Percentiles rank a stretch among this genome's conserved stretches.
Conservation (phyloP, 2,888 invertebrate genomes). For the Endotricha flammealis region DNA sequence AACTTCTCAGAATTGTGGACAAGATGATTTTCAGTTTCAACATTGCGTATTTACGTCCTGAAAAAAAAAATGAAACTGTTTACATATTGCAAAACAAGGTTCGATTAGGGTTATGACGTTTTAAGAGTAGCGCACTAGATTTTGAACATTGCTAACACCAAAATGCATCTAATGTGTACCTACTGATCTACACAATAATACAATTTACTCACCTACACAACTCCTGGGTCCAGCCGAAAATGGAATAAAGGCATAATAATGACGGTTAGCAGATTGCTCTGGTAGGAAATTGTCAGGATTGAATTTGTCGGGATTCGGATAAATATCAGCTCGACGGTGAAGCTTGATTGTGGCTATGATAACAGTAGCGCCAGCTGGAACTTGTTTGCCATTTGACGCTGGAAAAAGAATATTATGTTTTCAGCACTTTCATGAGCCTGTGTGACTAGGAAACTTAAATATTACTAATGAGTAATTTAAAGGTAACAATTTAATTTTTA, state of each 20-base stretch:
- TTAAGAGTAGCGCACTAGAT: no score
- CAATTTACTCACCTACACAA: constrained; percentile 81
- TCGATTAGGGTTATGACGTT: no score
- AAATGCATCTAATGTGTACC: no score
- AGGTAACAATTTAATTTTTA: neutral
- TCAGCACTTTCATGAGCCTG: no score
- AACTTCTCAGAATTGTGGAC: constrained; percentile 85
- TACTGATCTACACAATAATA: no score
- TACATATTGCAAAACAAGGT: no score
- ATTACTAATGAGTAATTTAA: neutral
- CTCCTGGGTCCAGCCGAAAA: constrained; percentile 91
- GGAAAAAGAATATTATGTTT: constrained; percentile 14
- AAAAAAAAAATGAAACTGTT: constrained; percentile 23
- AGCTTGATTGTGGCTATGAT: constrained; percentile 81
- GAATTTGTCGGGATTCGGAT: constrained; percentile 86
- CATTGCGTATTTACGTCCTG: constrained; percentile 89
- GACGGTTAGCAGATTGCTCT: constrained; percentile 85
- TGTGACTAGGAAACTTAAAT: no score
- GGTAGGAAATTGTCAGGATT: constrained; percentile 92
- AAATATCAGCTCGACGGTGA: constrained; percentile 84
- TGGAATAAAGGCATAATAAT: constrained; percentile 89
- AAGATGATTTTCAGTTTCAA: constrained; percentile 87
- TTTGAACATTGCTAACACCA: no score
- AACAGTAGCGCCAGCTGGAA: constrained; percentile 85
- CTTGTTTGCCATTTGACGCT: constrained; percentile 80